A percentile compares a stretch with the other conserved stretches of the same genome.
Evolutionary conservation across 2,113 vertebrate species (phyloP).

Genomic region (Apus apus): DNA sequence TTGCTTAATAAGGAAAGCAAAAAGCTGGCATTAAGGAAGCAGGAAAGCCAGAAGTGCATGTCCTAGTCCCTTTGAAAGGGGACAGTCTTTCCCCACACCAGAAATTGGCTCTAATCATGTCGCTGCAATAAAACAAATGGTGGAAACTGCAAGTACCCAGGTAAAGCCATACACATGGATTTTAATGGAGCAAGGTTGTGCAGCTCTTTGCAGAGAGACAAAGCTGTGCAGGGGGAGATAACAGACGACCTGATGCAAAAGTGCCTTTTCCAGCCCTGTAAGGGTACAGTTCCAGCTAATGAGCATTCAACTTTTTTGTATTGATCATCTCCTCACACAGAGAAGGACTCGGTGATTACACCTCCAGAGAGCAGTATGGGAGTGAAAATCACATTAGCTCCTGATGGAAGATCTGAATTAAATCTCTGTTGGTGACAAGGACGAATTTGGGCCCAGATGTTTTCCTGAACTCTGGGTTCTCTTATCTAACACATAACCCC

Average conservation of each 20-base stretch:
- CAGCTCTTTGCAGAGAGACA: not conserved
- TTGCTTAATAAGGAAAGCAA: slow-evolving; percentile 15
- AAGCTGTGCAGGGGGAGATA: not conserved
- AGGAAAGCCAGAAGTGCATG: not conserved
- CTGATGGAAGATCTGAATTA: slow-evolving; percentile 8
- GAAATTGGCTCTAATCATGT: not conserved
- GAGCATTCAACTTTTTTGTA: slow-evolving; percentile 15
- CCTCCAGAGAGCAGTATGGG: not conserved
- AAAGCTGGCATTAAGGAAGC: not conserved
- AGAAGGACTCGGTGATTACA: not conserved
- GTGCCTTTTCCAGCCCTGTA: not conserved
- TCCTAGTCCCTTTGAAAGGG: not conserved
- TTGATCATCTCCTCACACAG: not conserved
- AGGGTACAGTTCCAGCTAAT: not conserved
- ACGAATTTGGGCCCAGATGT: not conserved
- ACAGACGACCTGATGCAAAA: not conserved
- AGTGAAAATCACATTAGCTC: slow-evolving; percentile 1
- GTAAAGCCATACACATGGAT: not conserved
- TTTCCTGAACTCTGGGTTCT: not conserved
- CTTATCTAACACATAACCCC: not conserved
- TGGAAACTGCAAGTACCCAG: not conserved
- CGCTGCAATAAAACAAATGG: not conserved
- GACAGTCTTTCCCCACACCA: not conserved
- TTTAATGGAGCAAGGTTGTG: not conserved
- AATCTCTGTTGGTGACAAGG: slow-evolving; percentile 1